Conservation (phyloP, 2,888 invertebrate genomes). For the Clepsis dumicolana region DNA sequence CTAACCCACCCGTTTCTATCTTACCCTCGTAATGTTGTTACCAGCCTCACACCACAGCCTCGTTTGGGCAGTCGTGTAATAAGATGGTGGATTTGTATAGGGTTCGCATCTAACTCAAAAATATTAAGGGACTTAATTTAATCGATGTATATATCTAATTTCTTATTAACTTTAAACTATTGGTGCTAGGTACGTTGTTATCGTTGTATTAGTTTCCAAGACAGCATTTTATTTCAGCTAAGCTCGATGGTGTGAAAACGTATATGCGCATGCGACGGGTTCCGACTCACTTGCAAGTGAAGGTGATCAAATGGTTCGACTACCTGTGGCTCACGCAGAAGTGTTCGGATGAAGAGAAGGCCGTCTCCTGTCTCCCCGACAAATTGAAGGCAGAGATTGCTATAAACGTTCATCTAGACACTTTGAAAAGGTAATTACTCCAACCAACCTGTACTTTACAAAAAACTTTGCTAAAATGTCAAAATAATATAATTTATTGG, state of each 20-base stretch:
- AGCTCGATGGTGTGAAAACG: conserved; percentile 99
- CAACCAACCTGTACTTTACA: not conserved
- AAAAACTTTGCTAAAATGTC: not conserved
- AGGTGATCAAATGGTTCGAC: conserved; percentile 99
- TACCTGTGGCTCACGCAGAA: conserved; percentile 99
- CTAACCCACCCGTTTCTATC: conserved; percentile 14
- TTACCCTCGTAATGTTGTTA: conserved; percentile 7
- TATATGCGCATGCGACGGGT: conserved; percentile 99
- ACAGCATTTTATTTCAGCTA: conserved; percentile 89
- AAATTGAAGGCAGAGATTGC: conserved; percentile 99
- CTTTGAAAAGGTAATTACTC: conserved; percentile 89
- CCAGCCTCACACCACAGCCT: not conserved
- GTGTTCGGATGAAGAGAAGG: conserved; percentile 98
- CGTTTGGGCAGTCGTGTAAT: conserved; percentile 21
- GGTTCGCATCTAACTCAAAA: not conserved
- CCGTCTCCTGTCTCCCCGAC: conserved; percentile 97
- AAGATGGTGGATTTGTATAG: conserved; percentile 1
- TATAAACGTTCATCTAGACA: conserved; percentile 99
- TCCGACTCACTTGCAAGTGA: conserved; percentile 97
- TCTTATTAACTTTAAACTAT: too few species aligned
- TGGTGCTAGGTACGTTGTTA: too few species aligned
- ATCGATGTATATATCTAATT: too few species aligned
- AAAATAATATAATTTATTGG: too few species aligned
- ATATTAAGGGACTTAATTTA: not conserved
- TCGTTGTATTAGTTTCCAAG: conserved; percentile 2